phyloP scores from a whole-genome alignment of 2,797 vertebrate genomes.

The Kryptopterus vitreolus region DNA sequence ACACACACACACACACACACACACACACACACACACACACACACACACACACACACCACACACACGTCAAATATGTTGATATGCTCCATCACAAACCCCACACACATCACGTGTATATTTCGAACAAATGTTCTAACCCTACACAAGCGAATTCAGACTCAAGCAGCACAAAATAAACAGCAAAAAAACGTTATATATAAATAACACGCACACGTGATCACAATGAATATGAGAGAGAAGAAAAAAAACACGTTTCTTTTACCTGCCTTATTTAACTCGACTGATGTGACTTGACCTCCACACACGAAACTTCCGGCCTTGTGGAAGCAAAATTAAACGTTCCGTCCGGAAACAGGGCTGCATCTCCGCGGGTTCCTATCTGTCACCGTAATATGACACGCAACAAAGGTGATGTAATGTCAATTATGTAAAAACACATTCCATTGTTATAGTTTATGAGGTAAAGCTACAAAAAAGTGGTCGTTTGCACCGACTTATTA shows the following conservation, averaged over 20 bases:
- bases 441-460: background rate
- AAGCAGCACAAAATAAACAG: background rate
- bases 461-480: background rate
- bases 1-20: no score
- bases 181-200: background rate
- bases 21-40: no score
- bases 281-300: slow-evolving; percentile 54
- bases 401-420: background rate
- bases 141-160: background rate
- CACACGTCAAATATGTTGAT: no score
- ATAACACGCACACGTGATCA: background rate
- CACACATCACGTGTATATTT: background rate
- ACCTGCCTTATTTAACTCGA: slow-evolving; percentile 16
- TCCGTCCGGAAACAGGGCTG: slow-evolving; percentile 27
- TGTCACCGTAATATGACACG: background rate
- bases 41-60: no score
- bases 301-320: slow-evolving; percentile 25
- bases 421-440: background rate
- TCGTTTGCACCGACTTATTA: background rate
- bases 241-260: background rate
- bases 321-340: background rate
- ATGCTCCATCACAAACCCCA: background rate
- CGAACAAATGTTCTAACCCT: background rate
- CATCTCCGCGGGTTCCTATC: background rate
- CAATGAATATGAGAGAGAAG: background rate